Evolutionary conservation across 2,797 vertebrate species (phyloP).

Genomic region (Xiphophorus birchmanni): DNA sequence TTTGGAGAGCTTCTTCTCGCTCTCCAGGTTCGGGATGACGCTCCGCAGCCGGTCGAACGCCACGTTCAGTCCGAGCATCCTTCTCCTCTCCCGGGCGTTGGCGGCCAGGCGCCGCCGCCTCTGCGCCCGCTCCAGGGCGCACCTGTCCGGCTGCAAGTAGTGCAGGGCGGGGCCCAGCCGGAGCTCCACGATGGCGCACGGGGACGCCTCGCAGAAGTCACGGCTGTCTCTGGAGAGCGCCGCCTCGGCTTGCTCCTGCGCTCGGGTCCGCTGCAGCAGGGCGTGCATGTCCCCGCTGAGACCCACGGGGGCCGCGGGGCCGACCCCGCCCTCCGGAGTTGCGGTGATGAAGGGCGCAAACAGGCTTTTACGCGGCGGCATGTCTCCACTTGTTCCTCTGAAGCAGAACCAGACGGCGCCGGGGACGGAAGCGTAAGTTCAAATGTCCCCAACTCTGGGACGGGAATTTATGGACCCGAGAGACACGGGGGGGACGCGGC

Average conservation of each 20-base stretch:
- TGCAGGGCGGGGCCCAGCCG: slow-evolving; percentile 61
- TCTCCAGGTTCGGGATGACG: slow-evolving; percentile 83
- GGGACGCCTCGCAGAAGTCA: slow-evolving; percentile 29
- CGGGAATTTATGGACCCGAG: slow-evolving; percentile 70
- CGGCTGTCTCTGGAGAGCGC: slow-evolving; percentile 37
- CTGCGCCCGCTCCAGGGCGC: slow-evolving; percentile 68
- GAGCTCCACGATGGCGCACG: slow-evolving; percentile 71
- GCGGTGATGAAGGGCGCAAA: slow-evolving; percentile 54
- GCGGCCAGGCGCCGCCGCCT: slow-evolving; percentile 79
- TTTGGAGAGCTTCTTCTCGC: slow-evolving; percentile 83
- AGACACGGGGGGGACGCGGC: slow-evolving; percentile 13
- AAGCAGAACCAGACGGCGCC: not conserved
- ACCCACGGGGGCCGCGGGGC: slow-evolving; percentile 3
- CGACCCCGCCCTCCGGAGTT: slow-evolving; percentile 21
- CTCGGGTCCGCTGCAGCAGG: slow-evolving; percentile 53
- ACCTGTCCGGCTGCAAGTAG: slow-evolving; percentile 64
- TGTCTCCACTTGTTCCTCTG: slow-evolving; percentile 14
- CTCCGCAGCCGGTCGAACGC: slow-evolving; percentile 85
- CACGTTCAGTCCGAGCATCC: slow-evolving; percentile 84
- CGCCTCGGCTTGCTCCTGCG: slow-evolving; percentile 33
- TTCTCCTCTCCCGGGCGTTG: slow-evolving; percentile 83
- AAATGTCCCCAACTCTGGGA: slow-evolving; percentile 29
- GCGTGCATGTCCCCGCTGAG: slow-evolving; percentile 51
- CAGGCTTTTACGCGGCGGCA: slow-evolving; percentile 61
- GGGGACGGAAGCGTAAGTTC: not conserved